A percentile compares a stretch with the other conserved stretches of the same genome.
These are phyloP conservation scores for Craseonycteris thonglongyai DNA, from an alignment of 2,113 vertebrate genomes.

Conservation along the genomic window DNA sequence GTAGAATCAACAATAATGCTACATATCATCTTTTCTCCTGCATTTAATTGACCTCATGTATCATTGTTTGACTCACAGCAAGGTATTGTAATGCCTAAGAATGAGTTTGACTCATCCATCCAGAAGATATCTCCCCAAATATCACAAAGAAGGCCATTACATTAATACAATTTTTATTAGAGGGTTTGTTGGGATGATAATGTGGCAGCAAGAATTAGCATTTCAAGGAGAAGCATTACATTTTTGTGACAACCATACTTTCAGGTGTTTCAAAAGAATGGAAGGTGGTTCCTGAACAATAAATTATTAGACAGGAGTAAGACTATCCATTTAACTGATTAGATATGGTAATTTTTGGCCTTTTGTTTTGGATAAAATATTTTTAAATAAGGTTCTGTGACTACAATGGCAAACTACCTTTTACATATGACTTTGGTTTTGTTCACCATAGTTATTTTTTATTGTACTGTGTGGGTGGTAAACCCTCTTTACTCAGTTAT, in stretches of 20 bases:
- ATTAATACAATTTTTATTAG: neutral
- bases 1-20: neutral
- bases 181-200: neutral
- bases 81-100: neutral
- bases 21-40: neutral
- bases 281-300: slow-evolving; percentile 9
- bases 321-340: slow-evolving; percentile 33
- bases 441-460: neutral
- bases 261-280: slow-evolving; percentile 5
- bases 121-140: neutral
- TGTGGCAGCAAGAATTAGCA: slow-evolving; percentile 34
- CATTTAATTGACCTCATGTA: neutral
- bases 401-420: neutral
- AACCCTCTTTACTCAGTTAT: neutral
- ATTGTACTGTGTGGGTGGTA: neutral
- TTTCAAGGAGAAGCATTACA: slow-evolving; percentile 38
- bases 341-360: slow-evolving; percentile 33
- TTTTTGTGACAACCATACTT: slow-evolving; percentile 48
- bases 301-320: slow-evolving; percentile 1
- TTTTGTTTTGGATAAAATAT: slow-evolving; percentile 16
- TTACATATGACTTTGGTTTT: neutral
- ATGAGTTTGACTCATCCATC: neutral
- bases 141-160: neutral
- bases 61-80: neutral
- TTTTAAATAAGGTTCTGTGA: neutral